Evolutionary conservation across 2,888 invertebrate genomes (phyloP).

Genomic region (Lasioglossum vierecki): DNA sequence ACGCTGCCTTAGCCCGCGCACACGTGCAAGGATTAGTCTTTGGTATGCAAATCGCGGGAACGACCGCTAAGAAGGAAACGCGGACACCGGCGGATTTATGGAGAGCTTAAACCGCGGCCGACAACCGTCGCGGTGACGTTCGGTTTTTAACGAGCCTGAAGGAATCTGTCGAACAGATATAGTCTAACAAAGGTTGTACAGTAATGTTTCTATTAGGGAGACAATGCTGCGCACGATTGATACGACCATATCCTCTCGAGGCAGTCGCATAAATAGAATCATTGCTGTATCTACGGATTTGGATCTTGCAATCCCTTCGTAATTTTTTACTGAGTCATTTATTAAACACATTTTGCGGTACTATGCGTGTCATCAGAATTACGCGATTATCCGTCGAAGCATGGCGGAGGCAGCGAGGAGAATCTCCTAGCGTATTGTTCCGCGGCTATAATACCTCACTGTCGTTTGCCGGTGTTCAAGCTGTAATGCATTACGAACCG

Average conservation of each 20-base stretch:
- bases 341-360: too few species aligned
- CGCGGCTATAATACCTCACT: constrained; percentile 41
- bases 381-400: neutral
- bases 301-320: too few species aligned
- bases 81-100: constrained; percentile 69
- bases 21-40: constrained; percentile 73
- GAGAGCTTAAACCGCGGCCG: constrained; percentile 69
- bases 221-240: too few species aligned
- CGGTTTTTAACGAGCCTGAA: neutral
- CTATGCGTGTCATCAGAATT: too few species aligned
- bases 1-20: constrained; percentile 5
- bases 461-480: constrained; percentile 48
- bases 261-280: too few species aligned
- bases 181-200: neutral
- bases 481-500: constrained; percentile 47
- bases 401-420: neutral
- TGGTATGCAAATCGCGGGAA: constrained; percentile 75
- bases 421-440: constrained; percentile 25
- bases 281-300: too few species aligned
- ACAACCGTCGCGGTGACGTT: neutral
- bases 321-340: too few species aligned
- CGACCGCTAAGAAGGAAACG: constrained; percentile 42
- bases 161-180: neutral
- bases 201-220: too few species aligned
- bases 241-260: too few species aligned